Evolutionary conservation across 2,113 vertebrate species (phyloP), one percentile per base, ranked within the genome.

Genomic region (Lepidothrix coronata): DNA sequence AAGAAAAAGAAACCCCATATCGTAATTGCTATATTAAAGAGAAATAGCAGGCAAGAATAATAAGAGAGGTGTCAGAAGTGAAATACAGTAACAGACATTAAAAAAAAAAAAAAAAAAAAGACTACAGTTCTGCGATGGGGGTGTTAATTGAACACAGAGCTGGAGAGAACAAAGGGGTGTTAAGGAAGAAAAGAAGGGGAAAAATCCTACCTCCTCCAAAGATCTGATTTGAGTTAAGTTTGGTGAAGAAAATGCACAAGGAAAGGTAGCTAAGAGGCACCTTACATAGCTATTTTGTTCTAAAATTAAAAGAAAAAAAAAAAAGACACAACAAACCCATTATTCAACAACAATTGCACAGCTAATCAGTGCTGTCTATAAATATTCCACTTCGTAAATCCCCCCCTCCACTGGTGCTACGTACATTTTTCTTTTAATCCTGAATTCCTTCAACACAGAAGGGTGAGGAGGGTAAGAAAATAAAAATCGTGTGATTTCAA

Each of bases 91-190:
- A 96, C 88, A 96, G 93, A 93, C 90, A 96, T 94, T 66, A 81
- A 78, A 91, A 93, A 91, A 96, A 94, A 92, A 85, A 94, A 86
- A 84, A 71, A 41, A 39, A 39, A 39, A 39, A 51, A 58, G 33
- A 91, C 82, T 95, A 81, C 74, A 78, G 83, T 95, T 95, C 95
- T 94, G 71, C 13, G 21, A 95, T 92, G 96, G 93, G 94, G 91
- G 93, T 95, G 97, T 97, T 97, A 97, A 97, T 90, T 97, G 95
- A 97, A 97, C 80, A 82, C 92, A 96, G 87, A 97, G 91, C 92
- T 84, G 83, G 51, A 91, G 95, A 97, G 97, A 97, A 98, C 96
- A 97, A 97, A 98, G 95, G 96, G 82, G 90, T 72, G 96, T 89
- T 95, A 96, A 92, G 67, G 87, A 85, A 96, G 85, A 93, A 91